Percentiles rank a stretch among this genome's conserved stretches.
These are phyloP conservation scores for Orientallactaga sibirica DNA, from an alignment of 2,797 vertebrate species.

Conservation along the genomic window DNA sequence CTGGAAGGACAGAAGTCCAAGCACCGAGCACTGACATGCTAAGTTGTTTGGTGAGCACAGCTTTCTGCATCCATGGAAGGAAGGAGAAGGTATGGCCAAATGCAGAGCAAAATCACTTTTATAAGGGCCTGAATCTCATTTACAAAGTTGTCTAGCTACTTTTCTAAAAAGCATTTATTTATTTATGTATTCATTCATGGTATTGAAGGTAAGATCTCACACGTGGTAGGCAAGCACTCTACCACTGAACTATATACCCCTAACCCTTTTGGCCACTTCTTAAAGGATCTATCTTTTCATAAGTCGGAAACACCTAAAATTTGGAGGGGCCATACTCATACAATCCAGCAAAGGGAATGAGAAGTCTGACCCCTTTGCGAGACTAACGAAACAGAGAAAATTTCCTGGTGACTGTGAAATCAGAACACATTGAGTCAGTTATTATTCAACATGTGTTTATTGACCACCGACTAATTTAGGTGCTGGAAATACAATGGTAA, in stretches of 20 bases:
- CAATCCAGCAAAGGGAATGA: background rate
- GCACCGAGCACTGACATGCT: background rate
- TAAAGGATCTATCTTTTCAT: background rate
- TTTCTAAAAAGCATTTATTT: background rate
- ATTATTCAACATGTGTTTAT: background rate
- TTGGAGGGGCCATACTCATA: background rate
- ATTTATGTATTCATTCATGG: too few relatives aligned
- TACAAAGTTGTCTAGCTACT: background rate
- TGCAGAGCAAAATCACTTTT: background rate
- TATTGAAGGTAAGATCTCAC: too few relatives aligned
- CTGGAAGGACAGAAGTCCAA: background rate
- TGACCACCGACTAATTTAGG: background rate
- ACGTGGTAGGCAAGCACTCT: too few relatives aligned
- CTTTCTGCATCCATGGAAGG: background rate
- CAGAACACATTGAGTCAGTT: background rate
- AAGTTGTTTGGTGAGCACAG: background rate
- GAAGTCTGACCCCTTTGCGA: background rate
- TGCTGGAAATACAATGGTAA: background rate
- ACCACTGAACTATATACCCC: too few relatives aligned
- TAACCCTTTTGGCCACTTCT: background rate
- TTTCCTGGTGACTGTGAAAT: background rate
- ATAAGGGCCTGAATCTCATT: background rate
- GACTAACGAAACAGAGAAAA: background rate
- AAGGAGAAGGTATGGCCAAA: background rate
- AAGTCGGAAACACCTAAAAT: background rate